Conservation (phyloP, 2,113 vertebrate genomes). For the Dipodomys merriami region DNA sequence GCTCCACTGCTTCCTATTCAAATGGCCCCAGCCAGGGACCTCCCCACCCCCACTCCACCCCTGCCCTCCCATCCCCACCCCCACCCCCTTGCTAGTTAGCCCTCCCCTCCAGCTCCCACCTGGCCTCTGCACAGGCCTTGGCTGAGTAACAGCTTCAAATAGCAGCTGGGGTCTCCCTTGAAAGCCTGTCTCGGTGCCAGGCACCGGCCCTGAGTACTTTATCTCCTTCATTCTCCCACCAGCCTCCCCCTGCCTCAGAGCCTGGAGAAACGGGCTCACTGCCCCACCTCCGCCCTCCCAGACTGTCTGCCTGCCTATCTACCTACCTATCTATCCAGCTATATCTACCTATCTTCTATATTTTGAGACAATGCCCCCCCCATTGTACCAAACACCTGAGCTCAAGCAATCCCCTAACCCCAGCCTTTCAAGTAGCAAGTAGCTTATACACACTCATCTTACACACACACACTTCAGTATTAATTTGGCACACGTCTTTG, state of each 20-base stretch:
- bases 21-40: no score
- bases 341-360: no score
- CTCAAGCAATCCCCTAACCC: background rate
- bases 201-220: background rate
- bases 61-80: conserved; percentile 8
- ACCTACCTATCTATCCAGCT: no score
- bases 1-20: no score
- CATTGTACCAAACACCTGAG: background rate
- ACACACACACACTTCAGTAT: background rate
- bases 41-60: no score
- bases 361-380: no score
- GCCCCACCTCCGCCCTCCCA: background rate
- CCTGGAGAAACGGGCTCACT: background rate
- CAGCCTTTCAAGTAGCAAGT: background rate
- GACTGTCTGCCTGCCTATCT: no score
- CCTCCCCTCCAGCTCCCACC: conserved; percentile 1
- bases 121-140: background rate
- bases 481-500: background rate
- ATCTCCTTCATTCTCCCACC: background rate
- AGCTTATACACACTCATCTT: no score
- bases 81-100: background rate
- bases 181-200: conserved; percentile 43
- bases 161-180: conserved; percentile 50
- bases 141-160: conserved; percentile 61
- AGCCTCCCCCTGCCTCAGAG: background rate